Base-by-base conservation (phyloP, 2,888 invertebrate genomes). In the Lithophane socia region DNA sequence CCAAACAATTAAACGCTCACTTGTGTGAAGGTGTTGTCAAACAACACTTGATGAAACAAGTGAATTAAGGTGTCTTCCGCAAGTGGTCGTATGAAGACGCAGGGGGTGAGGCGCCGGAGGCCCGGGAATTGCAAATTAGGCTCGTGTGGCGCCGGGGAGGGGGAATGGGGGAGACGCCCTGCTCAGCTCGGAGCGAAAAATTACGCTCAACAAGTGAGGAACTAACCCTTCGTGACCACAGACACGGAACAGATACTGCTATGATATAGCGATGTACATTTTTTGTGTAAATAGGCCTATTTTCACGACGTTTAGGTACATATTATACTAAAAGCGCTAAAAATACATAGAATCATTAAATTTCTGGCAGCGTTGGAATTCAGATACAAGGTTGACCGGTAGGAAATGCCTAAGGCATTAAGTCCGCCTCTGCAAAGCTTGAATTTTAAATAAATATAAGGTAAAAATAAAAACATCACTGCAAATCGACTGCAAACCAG, bases 71-170 rank as follows among this genome's bases (percentile, higher is more conserved):
- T 82, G 80, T 84, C 77, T 77, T 74, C 74, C 94, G 93, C 89
- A 90, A 88, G 87, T 87, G 85, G 88, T 87, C 84, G 84, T 85
- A 87, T 90, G 82, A 82, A 86, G 88, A 94, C 94, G 93, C 87
- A 94, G 88, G 86, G 87, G 83, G 68, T 82, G 77, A 83, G 88
- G 74, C 74, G 80, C 84, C 80, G 77, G 75, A 84, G 84, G 78
- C 80, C 82, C 87, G 90, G 91, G 92, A 91, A 92, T 93, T 92
- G 92, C 90, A 93, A 94, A 94, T 94, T 92, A 93, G 91, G 86
- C 88, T 82, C 66, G 78, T 84, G 86, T 73, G 87, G 85, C 56
- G 82, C 75, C 69, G 75, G 83, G 64, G 24, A 13, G 21, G 37
- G 67, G 82, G 82, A 81, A 69, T 77, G 74, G 47, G 63, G 77